These are phyloP conservation scores for Leucophenga maculata DNA, from an alignment of 2,888 invertebrate genomes.

Conservation along the genomic window DNA sequence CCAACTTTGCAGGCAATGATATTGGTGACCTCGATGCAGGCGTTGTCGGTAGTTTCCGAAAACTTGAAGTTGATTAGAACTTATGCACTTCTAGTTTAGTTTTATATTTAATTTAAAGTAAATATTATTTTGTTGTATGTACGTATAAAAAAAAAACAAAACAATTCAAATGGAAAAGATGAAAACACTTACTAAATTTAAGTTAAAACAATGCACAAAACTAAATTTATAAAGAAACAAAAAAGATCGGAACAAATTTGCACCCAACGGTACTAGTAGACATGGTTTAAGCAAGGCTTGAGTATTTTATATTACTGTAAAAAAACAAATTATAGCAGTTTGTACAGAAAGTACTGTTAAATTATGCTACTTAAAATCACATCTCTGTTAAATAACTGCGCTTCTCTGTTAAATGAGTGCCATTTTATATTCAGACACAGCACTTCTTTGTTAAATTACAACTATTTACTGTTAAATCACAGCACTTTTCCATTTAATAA, in stretches of 20 bases:
- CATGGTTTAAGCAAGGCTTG: too few species aligned
- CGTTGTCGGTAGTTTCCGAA: conserved; percentile 87
- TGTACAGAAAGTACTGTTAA: too few species aligned
- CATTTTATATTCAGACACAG: too few species aligned
- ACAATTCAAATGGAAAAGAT: conserved; percentile 39
- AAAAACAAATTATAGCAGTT: too few species aligned
- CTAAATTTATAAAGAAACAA: neutral
- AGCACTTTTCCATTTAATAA: too few species aligned
- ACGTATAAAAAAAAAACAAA: conserved; percentile 24
- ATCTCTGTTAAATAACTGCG: too few species aligned
- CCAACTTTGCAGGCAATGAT: conserved; percentile 75
- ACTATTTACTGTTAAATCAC: too few species aligned
- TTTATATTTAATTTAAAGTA: conserved; percentile 19
- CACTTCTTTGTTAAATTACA: too few species aligned
- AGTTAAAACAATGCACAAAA: neutral
- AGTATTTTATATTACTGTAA: too few species aligned
- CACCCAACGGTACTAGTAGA: conserved; percentile 15
- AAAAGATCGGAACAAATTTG: neutral
- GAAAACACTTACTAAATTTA: conserved; percentile 30
- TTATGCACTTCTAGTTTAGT: conserved; percentile 9
- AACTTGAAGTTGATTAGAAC: conserved; percentile 84
- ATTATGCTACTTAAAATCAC: too few species aligned
- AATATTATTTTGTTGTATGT: neutral
- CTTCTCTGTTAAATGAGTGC: too few species aligned
- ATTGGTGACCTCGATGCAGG: conserved; percentile 82